Evolutionary conservation across 2,888 invertebrate species (phyloP).

Genomic region (Panopea generosa): DNA sequence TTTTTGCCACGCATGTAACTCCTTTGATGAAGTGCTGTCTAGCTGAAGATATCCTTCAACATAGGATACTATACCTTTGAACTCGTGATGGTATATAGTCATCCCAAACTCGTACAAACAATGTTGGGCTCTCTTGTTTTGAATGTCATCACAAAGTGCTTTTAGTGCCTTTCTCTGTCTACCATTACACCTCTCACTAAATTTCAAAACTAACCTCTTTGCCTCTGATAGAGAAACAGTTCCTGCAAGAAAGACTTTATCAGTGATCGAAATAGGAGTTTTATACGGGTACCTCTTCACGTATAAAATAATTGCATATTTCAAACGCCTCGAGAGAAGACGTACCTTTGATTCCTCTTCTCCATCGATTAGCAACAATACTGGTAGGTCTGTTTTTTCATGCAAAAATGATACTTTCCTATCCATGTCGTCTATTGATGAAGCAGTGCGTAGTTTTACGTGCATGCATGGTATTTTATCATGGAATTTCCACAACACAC

Average conservation of each 20-base stretch:
- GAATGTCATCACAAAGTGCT: slow-evolving; percentile 28
- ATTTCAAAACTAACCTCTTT: slow-evolving; percentile 39
- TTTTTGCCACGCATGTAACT: too few species aligned
- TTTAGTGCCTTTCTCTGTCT: slow-evolving; percentile 18
- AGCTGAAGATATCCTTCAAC: neutral
- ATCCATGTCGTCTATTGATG: slow-evolving; percentile 28
- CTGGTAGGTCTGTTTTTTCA: slow-evolving; percentile 49
- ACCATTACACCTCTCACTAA: slow-evolving; percentile 41
- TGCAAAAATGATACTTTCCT: slow-evolving; percentile 46
- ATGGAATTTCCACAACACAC: slow-evolving; percentile 60
- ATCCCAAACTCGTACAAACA: slow-evolving; percentile 61
- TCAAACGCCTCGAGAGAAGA: slow-evolving; percentile 24
- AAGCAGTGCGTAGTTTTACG: slow-evolving; percentile 28
- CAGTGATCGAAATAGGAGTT: neutral
- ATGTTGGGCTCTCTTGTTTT: slow-evolving; percentile 21
- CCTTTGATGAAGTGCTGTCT: too few species aligned
- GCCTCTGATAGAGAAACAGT: slow-evolving; percentile 53
- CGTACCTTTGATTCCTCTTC: slow-evolving; percentile 63
- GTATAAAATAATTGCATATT: slow-evolving; percentile 46
- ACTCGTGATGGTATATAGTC: slow-evolving; percentile 54
- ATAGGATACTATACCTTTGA: slow-evolving; percentile 18
- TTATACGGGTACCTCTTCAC: slow-evolving; percentile 57
- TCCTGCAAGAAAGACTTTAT: slow-evolving; percentile 50
- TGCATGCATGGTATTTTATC: slow-evolving; percentile 57
- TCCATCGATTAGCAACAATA: slow-evolving; percentile 61